phyloP scores from a whole-genome alignment of 2,888 invertebrate species.

The Caprella mutica region DNA sequence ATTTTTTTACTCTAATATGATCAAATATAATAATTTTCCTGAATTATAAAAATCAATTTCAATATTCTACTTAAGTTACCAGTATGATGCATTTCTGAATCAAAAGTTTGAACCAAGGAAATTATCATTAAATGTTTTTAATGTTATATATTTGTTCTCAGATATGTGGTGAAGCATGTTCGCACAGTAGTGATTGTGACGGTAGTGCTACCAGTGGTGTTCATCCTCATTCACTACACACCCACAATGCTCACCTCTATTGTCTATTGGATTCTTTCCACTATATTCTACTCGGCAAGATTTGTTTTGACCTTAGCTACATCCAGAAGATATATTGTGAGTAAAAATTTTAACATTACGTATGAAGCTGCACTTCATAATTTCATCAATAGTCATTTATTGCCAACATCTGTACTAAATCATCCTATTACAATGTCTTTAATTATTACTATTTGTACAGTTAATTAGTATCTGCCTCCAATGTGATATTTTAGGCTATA shows the following conservation, averaged over 20 bases:
- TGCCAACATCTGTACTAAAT: too few relatives aligned
- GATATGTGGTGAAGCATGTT: constrained; percentile 31
- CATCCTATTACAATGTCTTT: too few relatives aligned
- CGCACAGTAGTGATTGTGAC: constrained; percentile 27
- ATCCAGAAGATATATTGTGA: constrained; percentile 40
- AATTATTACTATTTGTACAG: too few relatives aligned
- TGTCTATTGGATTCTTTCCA: constrained; percentile 13
- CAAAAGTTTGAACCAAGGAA: too few relatives aligned
- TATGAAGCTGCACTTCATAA: background rate
- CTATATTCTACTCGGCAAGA: constrained; percentile 35
- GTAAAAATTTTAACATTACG: constrained; percentile 33
- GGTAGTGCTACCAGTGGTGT: constrained; percentile 26
- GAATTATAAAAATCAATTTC: background rate
- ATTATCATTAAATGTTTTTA: too few relatives aligned
- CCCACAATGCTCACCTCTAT: constrained; percentile 21
- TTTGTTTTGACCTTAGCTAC: constrained; percentile 40
- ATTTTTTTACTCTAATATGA: background rate
- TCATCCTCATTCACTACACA: constrained; percentile 31
- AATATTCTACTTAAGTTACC: too few relatives aligned
- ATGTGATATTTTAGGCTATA: too few relatives aligned
- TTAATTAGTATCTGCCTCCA: too few relatives aligned
- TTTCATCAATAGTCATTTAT: too few relatives aligned
- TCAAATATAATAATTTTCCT: background rate
- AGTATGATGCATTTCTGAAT: too few relatives aligned
- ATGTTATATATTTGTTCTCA: constrained; percentile 3